Base-by-base conservation (phyloP, 92 coral and sea anemone species). In the Pocillopora grandis region DNA sequence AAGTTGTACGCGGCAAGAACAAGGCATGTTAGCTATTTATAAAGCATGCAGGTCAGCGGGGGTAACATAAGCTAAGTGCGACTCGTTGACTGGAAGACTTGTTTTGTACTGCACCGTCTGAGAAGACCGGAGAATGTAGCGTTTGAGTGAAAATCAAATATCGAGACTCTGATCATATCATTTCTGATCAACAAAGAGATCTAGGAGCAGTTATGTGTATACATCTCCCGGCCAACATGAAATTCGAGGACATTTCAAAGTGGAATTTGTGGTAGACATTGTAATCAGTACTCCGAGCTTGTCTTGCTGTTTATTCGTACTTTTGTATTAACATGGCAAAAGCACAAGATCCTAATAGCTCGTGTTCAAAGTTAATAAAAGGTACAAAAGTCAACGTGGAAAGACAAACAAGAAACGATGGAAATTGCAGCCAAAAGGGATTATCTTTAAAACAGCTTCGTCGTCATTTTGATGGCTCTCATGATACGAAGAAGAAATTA, bases 351-450 rank as follows among this genome's bases (percentile, higher is more conserved):
- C 42, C 3, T 27, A n/a, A 48, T 21, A 66, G 65, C 31, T 58
- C 33, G 59, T 36, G 64, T 6, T 23, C 9, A 15, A 72, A 71
- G 9, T n/a, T 12, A 60, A n/a, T 6, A 35, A 36, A 71, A 33
- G 73, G 9, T 9, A 59, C 18, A 23, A 59, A 71, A 55, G 27
- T 12, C 36, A 56, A 68, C 55, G 71, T 60, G 77, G 19, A 20
- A 18, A 60, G 59, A 37, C 64, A 77, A 36, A 36, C n/a, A 59
- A 37, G 20, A 71, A 71, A 71, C 3, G 62, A 70, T 71, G 77
- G 19, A 58, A 70, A 59, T 68, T 71, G 5, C 21, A 36, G 18
- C 69, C 59, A 35, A 18, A n/a, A 12, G 5, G 82, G 66, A 12
- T 48, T 37, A 13, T 52, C 76, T n/a, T 42, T 81, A 33, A 20